Conservation (phyloP, 1,140 invertebrate genomes). For the Zaprionus vittiger region DNA sequence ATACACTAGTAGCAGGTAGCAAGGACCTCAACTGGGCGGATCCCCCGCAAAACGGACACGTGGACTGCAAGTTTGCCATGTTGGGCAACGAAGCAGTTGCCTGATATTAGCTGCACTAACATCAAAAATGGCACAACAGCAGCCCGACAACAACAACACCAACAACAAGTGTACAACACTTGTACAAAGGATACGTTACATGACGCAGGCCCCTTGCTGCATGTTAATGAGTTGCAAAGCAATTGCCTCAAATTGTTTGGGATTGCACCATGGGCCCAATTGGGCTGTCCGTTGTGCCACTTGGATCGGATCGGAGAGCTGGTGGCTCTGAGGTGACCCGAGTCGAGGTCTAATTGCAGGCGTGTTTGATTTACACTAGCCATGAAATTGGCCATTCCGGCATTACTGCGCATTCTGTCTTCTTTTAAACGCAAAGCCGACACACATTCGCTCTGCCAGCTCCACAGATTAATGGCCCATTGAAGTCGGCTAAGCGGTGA, state of each 20-base stretch:
- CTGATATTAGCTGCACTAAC: slow-evolving; percentile 33
- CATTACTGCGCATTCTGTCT: slow-evolving; percentile 63
- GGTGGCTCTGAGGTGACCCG: slow-evolving; percentile 3
- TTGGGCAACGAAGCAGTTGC: slow-evolving; percentile 30
- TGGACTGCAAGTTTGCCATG: slow-evolving; percentile 8
- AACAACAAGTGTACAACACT: slow-evolving; percentile 6
- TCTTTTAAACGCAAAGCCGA: slow-evolving; percentile 68
- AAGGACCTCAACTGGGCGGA: neutral
- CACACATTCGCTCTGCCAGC: slow-evolving; percentile 57
- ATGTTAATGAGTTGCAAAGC: slow-evolving; percentile 73
- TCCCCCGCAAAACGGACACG: neutral
- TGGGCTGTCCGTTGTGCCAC: slow-evolving; percentile 19
- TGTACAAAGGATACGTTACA: neutral
- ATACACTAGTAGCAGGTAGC: slow-evolving; percentile 38
- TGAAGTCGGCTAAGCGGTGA: slow-evolving; percentile 50
- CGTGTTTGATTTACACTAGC: slow-evolving; percentile 78
- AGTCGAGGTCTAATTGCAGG: slow-evolving; percentile 65
- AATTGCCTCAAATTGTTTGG: slow-evolving; percentile 73
- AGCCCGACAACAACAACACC: neutral
- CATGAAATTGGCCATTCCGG: slow-evolving; percentile 76
- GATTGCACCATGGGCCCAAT: slow-evolving; percentile 43
- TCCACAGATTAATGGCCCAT: slow-evolving; percentile 71
- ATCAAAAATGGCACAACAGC: slow-evolving; percentile 29
- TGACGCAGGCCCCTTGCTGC: slow-evolving; percentile 37
- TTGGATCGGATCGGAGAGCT: slow-evolving; percentile 20